Conservation (phyloP, 2,888 invertebrate genomes). For the Leuctra nigra region DNA sequence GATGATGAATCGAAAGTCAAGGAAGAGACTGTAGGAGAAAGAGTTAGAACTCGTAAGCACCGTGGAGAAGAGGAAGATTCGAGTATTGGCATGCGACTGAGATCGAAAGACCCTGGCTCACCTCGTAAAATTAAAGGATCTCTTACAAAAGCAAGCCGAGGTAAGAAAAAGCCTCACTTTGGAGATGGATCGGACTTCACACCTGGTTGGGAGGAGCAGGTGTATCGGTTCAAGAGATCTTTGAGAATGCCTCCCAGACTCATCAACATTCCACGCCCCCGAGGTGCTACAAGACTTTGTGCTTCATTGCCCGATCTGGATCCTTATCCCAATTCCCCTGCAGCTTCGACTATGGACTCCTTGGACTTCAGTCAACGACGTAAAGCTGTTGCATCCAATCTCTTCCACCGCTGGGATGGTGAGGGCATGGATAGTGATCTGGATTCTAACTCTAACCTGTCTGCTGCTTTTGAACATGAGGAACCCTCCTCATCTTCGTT, state of each 20-base stretch:
- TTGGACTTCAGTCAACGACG: constrained; percentile 19
- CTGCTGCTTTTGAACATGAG: constrained; percentile 48
- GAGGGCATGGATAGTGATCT: constrained; percentile 21
- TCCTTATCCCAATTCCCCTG: constrained; percentile 48
- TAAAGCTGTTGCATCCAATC: neutral
- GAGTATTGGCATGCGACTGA: constrained; percentile 36
- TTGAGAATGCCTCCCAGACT: constrained; percentile 73
- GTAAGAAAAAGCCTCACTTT: constrained; percentile 37
- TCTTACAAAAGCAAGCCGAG: constrained; percentile 26
- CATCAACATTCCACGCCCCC: constrained; percentile 68
- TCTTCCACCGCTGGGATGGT: constrained; percentile 19
- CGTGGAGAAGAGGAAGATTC: constrained; percentile 32
- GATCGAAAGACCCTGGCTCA: constrained; percentile 34
- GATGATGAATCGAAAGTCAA: constrained; percentile 32
- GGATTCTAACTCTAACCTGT: constrained; percentile 61
- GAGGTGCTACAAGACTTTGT: constrained; percentile 42
- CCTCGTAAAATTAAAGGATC: constrained; percentile 32
- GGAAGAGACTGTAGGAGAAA: constrained; percentile 37
- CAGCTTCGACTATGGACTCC: constrained; percentile 22
- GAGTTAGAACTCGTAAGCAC: constrained; percentile 37
- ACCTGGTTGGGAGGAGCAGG: constrained; percentile 78
- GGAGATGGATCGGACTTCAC: constrained; percentile 66
- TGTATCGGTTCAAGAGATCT: constrained; percentile 74
- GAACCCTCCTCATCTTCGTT: constrained; percentile 59
- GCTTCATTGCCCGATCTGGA: constrained; percentile 73